Conservation (phyloP, 2,113 vertebrate genomes). For the Oostethus manadensis region DNA sequence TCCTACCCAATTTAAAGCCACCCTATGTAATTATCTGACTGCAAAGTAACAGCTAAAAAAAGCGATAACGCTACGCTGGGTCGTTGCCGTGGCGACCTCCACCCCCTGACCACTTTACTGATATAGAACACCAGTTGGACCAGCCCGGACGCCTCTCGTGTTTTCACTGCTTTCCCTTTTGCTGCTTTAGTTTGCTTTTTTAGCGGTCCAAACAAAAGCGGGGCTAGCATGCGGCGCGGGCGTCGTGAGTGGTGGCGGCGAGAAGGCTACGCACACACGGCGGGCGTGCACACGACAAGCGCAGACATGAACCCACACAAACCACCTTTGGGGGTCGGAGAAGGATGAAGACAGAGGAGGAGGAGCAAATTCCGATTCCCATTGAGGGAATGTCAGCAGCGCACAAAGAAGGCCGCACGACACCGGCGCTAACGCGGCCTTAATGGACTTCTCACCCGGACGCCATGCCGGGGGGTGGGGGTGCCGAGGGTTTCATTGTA, state of each 20-base stretch:
- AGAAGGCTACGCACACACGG: constrained; percentile 72
- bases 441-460: constrained; percentile 72
- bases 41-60: no score
- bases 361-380: constrained; percentile 58
- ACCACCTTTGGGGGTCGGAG: constrained; percentile 32
- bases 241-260: constrained; percentile 52
- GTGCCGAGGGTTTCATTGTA: background rate
- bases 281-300: constrained; percentile 62
- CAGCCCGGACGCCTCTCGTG: no score
- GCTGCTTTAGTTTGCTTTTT: no score
- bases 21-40: no score
- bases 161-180: no score
- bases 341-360: constrained; percentile 46
- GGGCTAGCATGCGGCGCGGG: background rate
- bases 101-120: no score
- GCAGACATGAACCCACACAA: constrained; percentile 57
- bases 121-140: no score
- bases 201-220: no score
- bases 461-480: constrained; percentile 68
- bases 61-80: no score
- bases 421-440: constrained; percentile 74
- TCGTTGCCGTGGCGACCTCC: no score
- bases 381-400: constrained; percentile 71
- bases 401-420: constrained; percentile 70
- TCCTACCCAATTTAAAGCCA: no score